phyloP scores from a whole-genome alignment of 1,140 invertebrate genomes.

The Protaetia brevitarsis region DNA sequence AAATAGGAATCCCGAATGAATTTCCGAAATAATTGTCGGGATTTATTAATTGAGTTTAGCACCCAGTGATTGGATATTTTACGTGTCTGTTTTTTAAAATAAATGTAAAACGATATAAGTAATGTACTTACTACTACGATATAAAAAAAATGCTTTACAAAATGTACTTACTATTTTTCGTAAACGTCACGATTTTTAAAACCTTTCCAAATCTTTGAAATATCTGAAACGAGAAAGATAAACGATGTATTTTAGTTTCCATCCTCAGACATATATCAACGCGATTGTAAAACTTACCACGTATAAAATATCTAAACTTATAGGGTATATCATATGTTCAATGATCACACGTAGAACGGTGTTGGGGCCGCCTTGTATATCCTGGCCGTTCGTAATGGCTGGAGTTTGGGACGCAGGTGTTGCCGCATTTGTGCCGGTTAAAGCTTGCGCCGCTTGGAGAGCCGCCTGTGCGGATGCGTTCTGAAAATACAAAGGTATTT shows the following conservation, averaged over 20 bases:
- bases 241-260: background rate
- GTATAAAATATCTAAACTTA: constrained; percentile 94
- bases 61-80: no score
- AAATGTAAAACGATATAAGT: background rate
- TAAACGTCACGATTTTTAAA: constrained; percentile 98
- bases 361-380: constrained; percentile 87
- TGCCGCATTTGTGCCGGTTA: constrained; percentile 56
- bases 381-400: constrained; percentile 54
- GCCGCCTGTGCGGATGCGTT: constrained; percentile 75
- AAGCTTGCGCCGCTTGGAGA: constrained; percentile 73
- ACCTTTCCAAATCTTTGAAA: constrained; percentile 98
- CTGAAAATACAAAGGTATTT: constrained; percentile 48
- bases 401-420: constrained; percentile 49
- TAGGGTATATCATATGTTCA: constrained; percentile 97
- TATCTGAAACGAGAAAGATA: constrained; percentile 68
- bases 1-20: no score
- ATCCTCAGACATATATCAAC: constrained; percentile 24
- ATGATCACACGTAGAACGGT: constrained; percentile 96
- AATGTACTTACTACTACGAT: background rate
- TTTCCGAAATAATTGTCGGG: no score
- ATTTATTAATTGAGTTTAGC: no score
- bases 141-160: no score
- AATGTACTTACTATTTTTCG: constrained; percentile 91
- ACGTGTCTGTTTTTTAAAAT: no score
- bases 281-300: constrained; percentile 59